These are phyloP conservation scores for Dendrocopos noguchii DNA, from an alignment of 2,113 vertebrate genomes.

Conservation along the genomic window DNA sequence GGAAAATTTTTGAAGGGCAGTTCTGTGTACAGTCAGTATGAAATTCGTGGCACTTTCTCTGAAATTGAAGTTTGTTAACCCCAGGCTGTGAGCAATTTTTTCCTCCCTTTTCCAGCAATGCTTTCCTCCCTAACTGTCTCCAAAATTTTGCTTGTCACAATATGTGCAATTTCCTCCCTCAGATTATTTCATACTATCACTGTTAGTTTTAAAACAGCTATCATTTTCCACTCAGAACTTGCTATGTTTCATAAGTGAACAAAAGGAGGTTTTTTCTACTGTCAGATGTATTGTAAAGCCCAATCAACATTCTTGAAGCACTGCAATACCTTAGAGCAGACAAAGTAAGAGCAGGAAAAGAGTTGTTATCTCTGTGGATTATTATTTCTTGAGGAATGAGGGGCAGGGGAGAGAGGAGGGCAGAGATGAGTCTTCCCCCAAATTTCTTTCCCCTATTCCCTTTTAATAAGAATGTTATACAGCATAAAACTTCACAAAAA, in stretches of 20 bases:
- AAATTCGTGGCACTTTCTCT: background rate
- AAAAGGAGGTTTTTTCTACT: background rate
- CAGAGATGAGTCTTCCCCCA: background rate
- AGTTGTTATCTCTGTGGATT: background rate
- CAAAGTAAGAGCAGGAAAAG: background rate
- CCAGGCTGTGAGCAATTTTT: background rate
- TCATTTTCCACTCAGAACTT: background rate
- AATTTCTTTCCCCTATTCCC: conserved; percentile 12
- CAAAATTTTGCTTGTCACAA: background rate
- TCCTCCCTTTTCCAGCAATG: background rate
- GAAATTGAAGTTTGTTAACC: background rate
- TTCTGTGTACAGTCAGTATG: background rate
- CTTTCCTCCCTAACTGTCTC: background rate
- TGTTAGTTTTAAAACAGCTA: background rate
- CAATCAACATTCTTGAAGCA: background rate
- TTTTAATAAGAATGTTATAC: conserved; percentile 17
- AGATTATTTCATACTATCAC: background rate
- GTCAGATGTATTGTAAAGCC: background rate
- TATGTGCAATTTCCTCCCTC: background rate
- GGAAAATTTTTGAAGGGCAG: background rate
- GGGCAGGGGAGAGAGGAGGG: too few relatives aligned
- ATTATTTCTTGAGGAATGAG: background rate
- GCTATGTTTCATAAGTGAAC: background rate
- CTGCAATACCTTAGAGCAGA: background rate
- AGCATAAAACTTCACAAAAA: conserved; percentile 32